phyloP scores from a whole-genome alignment of 2,888 invertebrate genomes.

The Lymantria dispar region DNA sequence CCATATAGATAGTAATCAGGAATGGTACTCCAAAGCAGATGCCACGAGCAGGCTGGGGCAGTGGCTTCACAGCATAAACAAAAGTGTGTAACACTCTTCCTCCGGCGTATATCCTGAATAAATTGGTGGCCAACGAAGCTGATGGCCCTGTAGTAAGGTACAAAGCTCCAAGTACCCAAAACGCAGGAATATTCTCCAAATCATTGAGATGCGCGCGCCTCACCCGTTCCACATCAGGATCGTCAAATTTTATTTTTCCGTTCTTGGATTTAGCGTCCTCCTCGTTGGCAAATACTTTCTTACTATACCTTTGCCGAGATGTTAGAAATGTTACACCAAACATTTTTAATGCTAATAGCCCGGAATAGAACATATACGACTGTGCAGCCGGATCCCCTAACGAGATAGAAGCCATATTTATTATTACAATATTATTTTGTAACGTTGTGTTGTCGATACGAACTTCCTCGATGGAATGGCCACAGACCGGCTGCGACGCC shows the following conservation, averaged over 20 bases:
- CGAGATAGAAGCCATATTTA: conserved; percentile 35
- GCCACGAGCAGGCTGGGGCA: conserved; percentile 79
- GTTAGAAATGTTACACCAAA: conserved; percentile 47
- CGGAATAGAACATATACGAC: conserved; percentile 54
- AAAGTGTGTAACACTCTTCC: conserved; percentile 83
- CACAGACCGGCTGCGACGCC: neutral
- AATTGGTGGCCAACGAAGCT: conserved; percentile 40
- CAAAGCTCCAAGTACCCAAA: conserved; percentile 80
- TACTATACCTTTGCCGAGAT: conserved; percentile 36
- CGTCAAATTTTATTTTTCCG: conserved; percentile 55
- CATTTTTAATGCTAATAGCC: conserved; percentile 51
- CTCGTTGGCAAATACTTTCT: conserved; percentile 59
- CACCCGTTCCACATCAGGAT: conserved; percentile 63
- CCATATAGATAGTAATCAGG: conserved; percentile 57
- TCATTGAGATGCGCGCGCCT: conserved; percentile 86
- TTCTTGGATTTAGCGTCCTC: conserved; percentile 48
- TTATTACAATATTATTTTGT: neutral
- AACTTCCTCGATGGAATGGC: conserved; percentile 16
- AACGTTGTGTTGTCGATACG: conserved; percentile 10
- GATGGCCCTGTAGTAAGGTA: conserved; percentile 82
- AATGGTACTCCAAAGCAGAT: conserved; percentile 51
- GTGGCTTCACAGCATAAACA: conserved; percentile 83
- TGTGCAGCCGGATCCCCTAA: conserved; percentile 47
- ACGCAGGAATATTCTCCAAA: conserved; percentile 86
- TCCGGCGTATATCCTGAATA: conserved; percentile 71